Percentiles rank a stretch among this genome's conserved stretches.
phyloP scores from a whole-genome alignment of 2,113 vertebrate species.

The Alosa alosa region DNA sequence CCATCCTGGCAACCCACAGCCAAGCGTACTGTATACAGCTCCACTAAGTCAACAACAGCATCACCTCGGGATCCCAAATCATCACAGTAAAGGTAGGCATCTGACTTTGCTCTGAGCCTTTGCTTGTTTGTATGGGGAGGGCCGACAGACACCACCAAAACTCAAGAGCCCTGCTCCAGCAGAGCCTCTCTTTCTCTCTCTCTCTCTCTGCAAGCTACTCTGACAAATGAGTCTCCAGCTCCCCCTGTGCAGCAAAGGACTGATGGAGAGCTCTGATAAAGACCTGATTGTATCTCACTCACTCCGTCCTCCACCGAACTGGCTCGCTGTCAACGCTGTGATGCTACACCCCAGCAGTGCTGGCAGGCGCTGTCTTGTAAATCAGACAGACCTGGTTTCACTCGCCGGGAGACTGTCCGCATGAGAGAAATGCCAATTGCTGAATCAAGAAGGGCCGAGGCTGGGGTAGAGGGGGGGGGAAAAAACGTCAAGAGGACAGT shows the following conservation, averaged over 20 bases:
- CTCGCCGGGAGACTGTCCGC: background rate
- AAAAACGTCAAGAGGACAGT: slow-evolving; percentile 20
- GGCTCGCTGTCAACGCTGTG: slow-evolving; percentile 4
- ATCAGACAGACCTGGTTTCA: slow-evolving; percentile 14
- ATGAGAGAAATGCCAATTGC: background rate
- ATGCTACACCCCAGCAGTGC: background rate
- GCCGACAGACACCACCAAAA: background rate
- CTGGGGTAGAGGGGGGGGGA: background rate
- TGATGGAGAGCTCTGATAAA: slow-evolving; percentile 5
- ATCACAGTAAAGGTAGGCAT: background rate
- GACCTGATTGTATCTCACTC: slow-evolving; percentile 20
- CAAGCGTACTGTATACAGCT: background rate
- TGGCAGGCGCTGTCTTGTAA: slow-evolving; percentile 14
- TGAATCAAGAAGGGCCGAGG: background rate
- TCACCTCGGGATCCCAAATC: background rate
- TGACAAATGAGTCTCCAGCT: background rate
- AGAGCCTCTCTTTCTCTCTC: background rate
- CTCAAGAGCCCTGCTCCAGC: background rate
- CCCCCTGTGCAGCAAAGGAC: background rate
- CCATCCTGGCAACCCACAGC: background rate
- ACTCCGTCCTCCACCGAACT: background rate
- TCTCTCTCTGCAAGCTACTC: background rate
- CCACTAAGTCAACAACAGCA: background rate
- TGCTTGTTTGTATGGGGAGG: background rate
- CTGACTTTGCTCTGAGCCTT: background rate